Percentiles rank a stretch among this genome's conserved stretches.
phyloP scores from a whole-genome alignment of 2,888 invertebrate species.

The Sipha maydis region DNA sequence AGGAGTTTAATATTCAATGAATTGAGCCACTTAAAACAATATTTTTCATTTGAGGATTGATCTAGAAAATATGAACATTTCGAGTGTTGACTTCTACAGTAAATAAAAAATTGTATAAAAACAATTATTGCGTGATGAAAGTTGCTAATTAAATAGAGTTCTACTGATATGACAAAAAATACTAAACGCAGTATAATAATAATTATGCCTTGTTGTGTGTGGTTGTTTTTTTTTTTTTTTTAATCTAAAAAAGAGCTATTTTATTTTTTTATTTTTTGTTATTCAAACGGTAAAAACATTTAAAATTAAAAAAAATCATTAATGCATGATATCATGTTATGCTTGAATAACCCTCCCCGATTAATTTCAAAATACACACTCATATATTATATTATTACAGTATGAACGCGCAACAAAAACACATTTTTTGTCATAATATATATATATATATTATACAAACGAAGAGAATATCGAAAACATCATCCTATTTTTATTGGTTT shows the following conservation, averaged over 20 bases:
- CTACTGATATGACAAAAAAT: not conserved
- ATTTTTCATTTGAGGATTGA: too few relatives aligned
- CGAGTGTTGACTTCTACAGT: too few relatives aligned
- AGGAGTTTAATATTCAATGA: too few relatives aligned
- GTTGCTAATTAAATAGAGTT: not conserved
- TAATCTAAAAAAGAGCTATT: not conserved
- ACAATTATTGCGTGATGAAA: not conserved
- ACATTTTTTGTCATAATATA: not conserved
- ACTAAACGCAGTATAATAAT: not conserved
- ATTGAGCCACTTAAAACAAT: too few relatives aligned
- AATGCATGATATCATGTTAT: not conserved
- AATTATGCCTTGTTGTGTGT: too few relatives aligned
- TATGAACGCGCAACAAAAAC: not conserved
- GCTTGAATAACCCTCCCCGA: not conserved
- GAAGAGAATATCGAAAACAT: not conserved
- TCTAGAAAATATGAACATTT: too few relatives aligned
- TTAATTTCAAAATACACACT: not conserved
- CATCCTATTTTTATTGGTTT: too few relatives aligned
- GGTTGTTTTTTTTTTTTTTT: too few relatives aligned
- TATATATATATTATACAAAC: not conserved
- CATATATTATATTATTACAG: not conserved
- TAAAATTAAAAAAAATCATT: not conserved
- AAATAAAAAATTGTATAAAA: too few relatives aligned
- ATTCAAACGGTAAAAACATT: not conserved
- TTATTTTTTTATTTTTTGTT: not conserved